Conservation (phyloP, 2,888 invertebrate genomes). For the Alitta virens region DNA sequence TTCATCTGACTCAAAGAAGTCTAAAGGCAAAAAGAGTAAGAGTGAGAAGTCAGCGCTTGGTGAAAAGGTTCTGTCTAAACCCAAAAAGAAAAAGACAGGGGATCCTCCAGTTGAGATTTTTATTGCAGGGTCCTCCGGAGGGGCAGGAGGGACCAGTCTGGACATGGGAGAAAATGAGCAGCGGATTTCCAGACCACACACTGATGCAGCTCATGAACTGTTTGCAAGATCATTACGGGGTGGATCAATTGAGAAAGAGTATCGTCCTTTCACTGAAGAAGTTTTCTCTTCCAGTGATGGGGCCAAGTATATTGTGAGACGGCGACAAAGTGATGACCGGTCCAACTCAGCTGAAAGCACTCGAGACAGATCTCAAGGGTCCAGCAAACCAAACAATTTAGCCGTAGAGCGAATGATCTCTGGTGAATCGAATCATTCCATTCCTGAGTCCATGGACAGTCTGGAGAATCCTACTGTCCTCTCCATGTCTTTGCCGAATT, state of each 20-base stretch:
- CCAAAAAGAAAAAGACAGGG: constrained; percentile 6
- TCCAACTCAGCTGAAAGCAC: background rate
- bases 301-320: background rate
- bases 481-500: too few relatives aligned
- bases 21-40: background rate
- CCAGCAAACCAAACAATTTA: too few relatives aligned
- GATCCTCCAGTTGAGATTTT: constrained; percentile 12
- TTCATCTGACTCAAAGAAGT: background rate
- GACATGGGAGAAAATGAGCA: background rate
- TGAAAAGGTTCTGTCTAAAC: constrained; percentile 9
- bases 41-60: background rate
- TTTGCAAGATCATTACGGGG: constrained; percentile 8
- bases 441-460: too few relatives aligned
- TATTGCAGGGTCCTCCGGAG: background rate
- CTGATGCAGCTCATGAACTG: constrained; percentile 8
- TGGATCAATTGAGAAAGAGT: background rate
- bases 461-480: too few relatives aligned
- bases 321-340: constrained; percentile 2
- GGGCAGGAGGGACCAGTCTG: constrained; percentile 2
- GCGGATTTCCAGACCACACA: background rate
- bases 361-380: too few relatives aligned
- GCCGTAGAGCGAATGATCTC: too few relatives aligned
- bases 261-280: background rate
- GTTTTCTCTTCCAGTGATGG: constrained; percentile 1
- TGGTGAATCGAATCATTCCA: too few relatives aligned